A percentile compares a stretch with the other conserved stretches of the same genome.
Conservation (phyloP, 2,113 vertebrate species). For the Spheniscus mendiculus region DNA sequence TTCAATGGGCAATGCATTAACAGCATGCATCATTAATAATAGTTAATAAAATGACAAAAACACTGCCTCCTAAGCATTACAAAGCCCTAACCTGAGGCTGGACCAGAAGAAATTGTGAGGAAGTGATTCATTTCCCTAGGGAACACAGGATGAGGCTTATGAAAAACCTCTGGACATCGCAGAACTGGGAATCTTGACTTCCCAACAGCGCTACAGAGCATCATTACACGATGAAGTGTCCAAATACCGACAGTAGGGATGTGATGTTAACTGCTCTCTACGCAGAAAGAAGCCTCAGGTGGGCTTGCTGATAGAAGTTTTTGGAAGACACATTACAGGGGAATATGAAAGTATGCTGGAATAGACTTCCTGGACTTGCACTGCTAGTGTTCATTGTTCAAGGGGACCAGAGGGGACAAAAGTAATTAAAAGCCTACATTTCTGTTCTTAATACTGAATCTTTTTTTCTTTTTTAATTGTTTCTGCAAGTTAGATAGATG, state of each 20-base stretch:
- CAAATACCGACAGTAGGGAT: not conserved
- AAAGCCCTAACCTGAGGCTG: not conserved
- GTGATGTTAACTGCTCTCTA: not conserved
- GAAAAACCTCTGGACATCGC: not conserved
- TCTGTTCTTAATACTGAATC: not conserved
- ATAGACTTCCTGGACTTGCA: not conserved
- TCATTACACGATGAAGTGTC: not conserved
- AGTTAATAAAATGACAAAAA: not conserved
- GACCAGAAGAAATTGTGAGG: not conserved
- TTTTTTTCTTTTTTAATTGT: not conserved
- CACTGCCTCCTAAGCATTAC: not conserved
- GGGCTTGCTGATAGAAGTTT: not conserved
- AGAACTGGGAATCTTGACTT: not conserved
- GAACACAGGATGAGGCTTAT: not conserved
- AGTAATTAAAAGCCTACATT: not conserved
- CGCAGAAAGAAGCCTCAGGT: not conserved
- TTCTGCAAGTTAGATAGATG: not conserved
- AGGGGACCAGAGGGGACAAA: not conserved
- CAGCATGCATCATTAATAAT: not conserved
- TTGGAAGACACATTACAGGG: not conserved
- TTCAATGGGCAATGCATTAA: not conserved
- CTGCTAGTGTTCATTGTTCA: not conserved
- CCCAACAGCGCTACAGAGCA: not conserved
- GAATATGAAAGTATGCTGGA: not conserved
- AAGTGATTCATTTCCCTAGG: not conserved